Base-by-base conservation (phyloP, 2,797 vertebrate species). In the Spinus pinus region DNA sequence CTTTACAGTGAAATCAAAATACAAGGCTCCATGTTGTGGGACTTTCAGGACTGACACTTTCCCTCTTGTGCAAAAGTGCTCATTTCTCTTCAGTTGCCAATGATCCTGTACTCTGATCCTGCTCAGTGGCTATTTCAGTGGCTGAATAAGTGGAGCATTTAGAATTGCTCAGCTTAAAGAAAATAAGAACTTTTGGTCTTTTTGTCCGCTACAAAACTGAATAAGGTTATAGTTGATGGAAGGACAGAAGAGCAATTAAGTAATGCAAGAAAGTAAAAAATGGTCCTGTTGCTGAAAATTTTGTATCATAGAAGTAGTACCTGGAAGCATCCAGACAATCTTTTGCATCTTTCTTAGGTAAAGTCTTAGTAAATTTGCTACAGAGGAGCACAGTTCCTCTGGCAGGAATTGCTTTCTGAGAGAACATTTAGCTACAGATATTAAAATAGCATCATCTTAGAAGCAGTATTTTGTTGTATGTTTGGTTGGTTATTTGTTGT, bases 11-110 rank as follows among this genome's bases (percentile, higher is more conserved):
- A 50, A 90, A 69, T 54, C 8, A 17, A 46, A 69, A 73, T 30
- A 12, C 1, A 3, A 6, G 7, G 12, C 6, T 51, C 7, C 10
- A 6, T 4, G 2, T 18, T 37, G 33, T 51, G 28, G 37, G 16
- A 47, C 41, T 27, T 65, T 88, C 21, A 17, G 50, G 46, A 54
- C 8, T 69, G 41, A 25, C 21, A 46, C 22, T 69, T 66, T 15
- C 19, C 9, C 10, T 81, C 28, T 41, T 51, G 3, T 17, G 15
- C 25, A 37, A 3, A 79, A 42, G 24, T 47, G 37, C 16, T 61
- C 6, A 7, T 57, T 83, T 80, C 25, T 66, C 23, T 46, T 79
- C 47, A 11, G 8, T 60, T 79, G 42, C 23, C n/a, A 9, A 1
- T 14, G 10, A 2, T 82, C 2, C n/a, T 46, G 24, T 25, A 24